A percentile compares a stretch with the other conserved stretches of the same genome.
Conservation (phyloP, 2,888 invertebrate genomes). For the Drosophila nigritarsus region DNA sequence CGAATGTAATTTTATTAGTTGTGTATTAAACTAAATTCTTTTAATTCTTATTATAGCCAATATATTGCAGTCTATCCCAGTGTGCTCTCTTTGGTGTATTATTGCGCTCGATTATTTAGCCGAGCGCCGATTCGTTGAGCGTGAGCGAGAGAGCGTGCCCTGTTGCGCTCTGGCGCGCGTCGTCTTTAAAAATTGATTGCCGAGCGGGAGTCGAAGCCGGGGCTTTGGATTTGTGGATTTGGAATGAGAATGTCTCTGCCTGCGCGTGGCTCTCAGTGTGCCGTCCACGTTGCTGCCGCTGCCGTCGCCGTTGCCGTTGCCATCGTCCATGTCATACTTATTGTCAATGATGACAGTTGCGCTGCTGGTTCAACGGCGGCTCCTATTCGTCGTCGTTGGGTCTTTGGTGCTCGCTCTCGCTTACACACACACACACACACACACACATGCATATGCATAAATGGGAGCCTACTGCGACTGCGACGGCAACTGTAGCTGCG, state of each 20-base stretch:
- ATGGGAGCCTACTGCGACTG: constrained; percentile 63
- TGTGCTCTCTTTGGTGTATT: constrained; percentile 44
- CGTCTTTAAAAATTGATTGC: constrained; percentile 79
- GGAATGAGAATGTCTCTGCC: constrained; percentile 63
- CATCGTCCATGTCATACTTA: constrained; percentile 82
- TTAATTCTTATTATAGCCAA: not conserved
- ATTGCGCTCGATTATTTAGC: constrained; percentile 39
- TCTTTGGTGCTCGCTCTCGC: constrained; percentile 59
- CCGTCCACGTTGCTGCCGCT: constrained; percentile 19
- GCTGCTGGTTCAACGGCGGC: constrained; percentile 70
- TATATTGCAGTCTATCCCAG: constrained; percentile 20
- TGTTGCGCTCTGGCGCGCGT: constrained; percentile 77
- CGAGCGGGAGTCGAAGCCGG: constrained; percentile 49
- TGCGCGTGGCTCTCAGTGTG: constrained; percentile 77
- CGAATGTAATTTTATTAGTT: not conserved
- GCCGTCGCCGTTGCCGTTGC: constrained; percentile 37
- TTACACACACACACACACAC: constrained; percentile 25
- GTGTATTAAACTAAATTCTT: not conserved
- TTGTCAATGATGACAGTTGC: constrained; percentile 84
- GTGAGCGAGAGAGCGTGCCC: constrained; percentile 64
- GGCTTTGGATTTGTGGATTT: constrained; percentile 49
- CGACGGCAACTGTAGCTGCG: constrained; percentile 32
- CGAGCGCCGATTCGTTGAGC: constrained; percentile 33
- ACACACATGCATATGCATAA: constrained; percentile 45
- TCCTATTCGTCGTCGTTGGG: constrained; percentile 72